phyloP scores from a whole-genome alignment of 2,888 invertebrate genomes.

The Blera fallax region DNA sequence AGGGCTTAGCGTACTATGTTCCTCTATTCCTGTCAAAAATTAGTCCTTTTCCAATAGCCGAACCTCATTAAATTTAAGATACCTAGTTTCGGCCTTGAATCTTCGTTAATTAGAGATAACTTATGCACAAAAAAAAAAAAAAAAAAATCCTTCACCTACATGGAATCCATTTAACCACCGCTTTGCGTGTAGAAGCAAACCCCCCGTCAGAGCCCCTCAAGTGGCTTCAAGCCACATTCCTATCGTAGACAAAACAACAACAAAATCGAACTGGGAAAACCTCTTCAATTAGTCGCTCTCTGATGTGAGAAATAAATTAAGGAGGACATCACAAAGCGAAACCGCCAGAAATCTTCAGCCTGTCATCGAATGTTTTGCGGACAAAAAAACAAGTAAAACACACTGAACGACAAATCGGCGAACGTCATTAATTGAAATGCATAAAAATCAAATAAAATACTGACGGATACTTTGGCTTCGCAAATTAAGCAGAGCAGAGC shows the following conservation, averaged over 20 bases:
- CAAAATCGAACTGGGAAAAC: conserved; percentile 12
- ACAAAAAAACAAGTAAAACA: conserved; percentile 13
- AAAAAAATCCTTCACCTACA: too few relatives aligned
- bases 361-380: conserved; percentile 16
- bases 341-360: conserved; percentile 38
- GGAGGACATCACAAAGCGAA: conserved; percentile 46
- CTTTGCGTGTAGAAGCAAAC: background rate
- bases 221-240: conserved; percentile 20
- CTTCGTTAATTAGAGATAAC: too few relatives aligned
- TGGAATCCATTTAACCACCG: background rate
- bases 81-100: too few relatives aligned
- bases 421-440: conserved; percentile 68
- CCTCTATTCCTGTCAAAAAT: too few relatives aligned
- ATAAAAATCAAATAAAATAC: conserved; percentile 70
- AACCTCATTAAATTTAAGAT: too few relatives aligned
- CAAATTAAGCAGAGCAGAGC: conserved; percentile 42
- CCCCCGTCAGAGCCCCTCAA: background rate
- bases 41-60: too few relatives aligned
- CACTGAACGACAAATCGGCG: conserved; percentile 61
- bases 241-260: conserved; percentile 45
- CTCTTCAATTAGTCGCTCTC: conserved; percentile 58
- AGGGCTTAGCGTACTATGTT: too few relatives aligned
- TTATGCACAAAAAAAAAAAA: too few relatives aligned
- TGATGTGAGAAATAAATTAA: conserved; percentile 63
- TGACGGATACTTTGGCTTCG: conserved; percentile 59